Evolutionary conservation across 1,140 invertebrate genomes (phyloP).

Genomic region (Drosophila miranda): DNA sequence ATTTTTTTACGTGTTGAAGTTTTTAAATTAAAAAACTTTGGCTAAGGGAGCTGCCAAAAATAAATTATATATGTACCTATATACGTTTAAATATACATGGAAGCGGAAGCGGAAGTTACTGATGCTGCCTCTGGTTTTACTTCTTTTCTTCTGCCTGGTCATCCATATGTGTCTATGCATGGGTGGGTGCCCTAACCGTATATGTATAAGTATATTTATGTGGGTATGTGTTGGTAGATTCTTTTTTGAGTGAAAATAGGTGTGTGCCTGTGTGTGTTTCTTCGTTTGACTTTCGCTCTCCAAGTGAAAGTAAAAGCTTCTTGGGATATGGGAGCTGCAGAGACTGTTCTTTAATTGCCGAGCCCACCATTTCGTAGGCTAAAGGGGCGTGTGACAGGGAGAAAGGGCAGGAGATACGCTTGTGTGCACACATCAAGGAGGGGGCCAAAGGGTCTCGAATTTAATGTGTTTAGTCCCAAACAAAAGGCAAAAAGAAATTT

Average conservation of each 20-base stretch:
- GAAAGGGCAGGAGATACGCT: constrained; percentile 29
- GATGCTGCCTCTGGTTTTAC: background rate
- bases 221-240: too few species aligned
- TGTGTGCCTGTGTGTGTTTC: constrained; percentile 5
- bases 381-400: background rate
- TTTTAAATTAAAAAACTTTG: constrained; percentile 80
- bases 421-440: constrained; percentile 60
- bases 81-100: constrained; percentile 12
- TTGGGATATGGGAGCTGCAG: background rate
- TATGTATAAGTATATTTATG: background rate
- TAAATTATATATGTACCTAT: constrained; percentile 25
- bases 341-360: constrained; percentile 64
- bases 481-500: constrained; percentile 51
- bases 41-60: constrained; percentile 48
- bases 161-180: constrained; percentile 17
- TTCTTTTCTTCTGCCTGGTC: constrained; percentile 6
- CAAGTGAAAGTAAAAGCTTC: constrained; percentile 18
- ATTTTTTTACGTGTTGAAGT: constrained; percentile 43
- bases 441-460: constrained; percentile 17
- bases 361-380: constrained; percentile 10
- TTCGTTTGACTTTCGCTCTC: constrained; percentile 13
- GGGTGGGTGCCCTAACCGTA: background rate
- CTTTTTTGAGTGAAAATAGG: background rate
- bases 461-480: constrained; percentile 62
- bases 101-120: too few species aligned